These are phyloP conservation scores for Wasmannia auropunctata DNA, from an alignment of 1,140 invertebrate genomes.

Conservation along the genomic window DNA sequence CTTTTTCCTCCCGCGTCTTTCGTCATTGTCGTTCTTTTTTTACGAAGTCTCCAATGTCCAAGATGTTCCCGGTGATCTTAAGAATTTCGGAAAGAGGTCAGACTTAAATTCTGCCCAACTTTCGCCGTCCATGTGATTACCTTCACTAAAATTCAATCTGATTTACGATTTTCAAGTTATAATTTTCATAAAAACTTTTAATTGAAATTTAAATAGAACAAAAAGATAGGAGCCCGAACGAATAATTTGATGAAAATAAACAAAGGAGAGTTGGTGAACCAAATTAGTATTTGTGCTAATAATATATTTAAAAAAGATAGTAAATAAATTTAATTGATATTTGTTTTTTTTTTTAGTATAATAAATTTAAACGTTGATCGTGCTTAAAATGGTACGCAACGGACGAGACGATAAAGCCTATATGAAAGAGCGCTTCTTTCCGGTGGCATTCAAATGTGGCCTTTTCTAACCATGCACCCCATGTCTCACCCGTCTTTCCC, in stretches of 20 bases:
- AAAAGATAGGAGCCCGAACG: no score
- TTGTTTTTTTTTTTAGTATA: neutral
- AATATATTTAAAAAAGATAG: no score
- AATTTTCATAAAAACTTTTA: neutral
- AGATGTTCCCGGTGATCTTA: neutral
- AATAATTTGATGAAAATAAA: no score
- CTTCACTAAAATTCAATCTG: neutral
- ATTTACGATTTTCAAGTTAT: neutral
- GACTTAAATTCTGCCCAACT: neutral
- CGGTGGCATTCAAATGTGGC: conserved; percentile 82
- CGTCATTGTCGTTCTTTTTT: conserved; percentile 37
- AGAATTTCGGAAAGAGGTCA: neutral
- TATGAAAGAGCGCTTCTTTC: conserved; percentile 79
- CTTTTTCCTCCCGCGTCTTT: conserved; percentile 64
- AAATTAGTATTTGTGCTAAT: no score
- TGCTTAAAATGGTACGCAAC: conserved; percentile 28
- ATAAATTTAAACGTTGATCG: conserved; percentile 43
- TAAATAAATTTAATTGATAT: no score
- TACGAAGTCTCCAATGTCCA: neutral
- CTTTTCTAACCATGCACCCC: conserved; percentile 78
- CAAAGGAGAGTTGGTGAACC: no score
- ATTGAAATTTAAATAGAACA: no score
- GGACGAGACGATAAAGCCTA: conserved; percentile 63
- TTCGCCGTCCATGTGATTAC: neutral
- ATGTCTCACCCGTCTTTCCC: conserved; percentile 78